Base-by-base conservation (phyloP, 1,140 invertebrate genomes). In the Sitophilus oryzae region DNA sequence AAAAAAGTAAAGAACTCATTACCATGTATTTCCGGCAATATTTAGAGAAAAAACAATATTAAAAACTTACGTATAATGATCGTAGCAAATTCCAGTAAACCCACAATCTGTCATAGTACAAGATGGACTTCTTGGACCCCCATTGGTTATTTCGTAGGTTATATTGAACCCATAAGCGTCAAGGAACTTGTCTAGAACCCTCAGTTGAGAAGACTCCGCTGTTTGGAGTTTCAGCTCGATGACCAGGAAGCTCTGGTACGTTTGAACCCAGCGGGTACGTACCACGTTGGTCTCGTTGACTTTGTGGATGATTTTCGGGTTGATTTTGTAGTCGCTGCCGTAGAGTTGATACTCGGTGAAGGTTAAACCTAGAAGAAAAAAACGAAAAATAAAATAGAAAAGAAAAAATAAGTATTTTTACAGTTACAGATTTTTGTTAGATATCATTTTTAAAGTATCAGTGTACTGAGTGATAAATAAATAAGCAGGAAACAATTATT, bases 91-190 rank as follows among this genome's bases (percentile, higher is more conserved):
- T 14, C 92, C 92, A 1, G 88, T 79, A 55, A 85, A 88, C 0
- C 89, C 87, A 67, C 91, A 94, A 43, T 83, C 79, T 41, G 82
- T 78, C 14, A 88, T 82, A 35, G 82, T 88, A 68, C 91, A 94
- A 4, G 83, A 80, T 25, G 80, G 73, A 1, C 74, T 58, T 58
- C 80, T 78, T 15, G 77, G 74, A 9, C 74, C 66, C 25, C 67
- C 67, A 1, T 71, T 70, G 1, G 79, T 77, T 56, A 93, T 83
- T 66, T 91, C 88, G 68, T 93, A 94, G 3, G 91, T 94, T 58
- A 94, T 84, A 71, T 96, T 96, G 74, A 96, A 93, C 5, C 91
- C 92, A 67, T 86, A 93, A 2, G 92, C 89, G 57, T 91, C 83
- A 16, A 93, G 75, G 8, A 94, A 75, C 44, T 85, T 80, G 60